Conservation (phyloP, 2,113 vertebrate species). For the Turdus rufiventris region DNA sequence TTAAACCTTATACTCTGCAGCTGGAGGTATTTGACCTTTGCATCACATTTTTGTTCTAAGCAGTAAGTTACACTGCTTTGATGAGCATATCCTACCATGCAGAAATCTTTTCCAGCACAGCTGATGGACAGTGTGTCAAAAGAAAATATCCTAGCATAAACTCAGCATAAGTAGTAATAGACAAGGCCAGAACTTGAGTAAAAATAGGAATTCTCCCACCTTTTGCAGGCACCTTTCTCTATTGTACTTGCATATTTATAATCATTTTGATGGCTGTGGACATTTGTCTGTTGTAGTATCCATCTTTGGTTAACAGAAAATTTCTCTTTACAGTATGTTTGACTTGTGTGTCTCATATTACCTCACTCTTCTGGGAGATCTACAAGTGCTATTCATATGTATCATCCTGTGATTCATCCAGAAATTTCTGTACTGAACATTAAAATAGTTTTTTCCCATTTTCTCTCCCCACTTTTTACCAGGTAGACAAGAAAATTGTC, state of each 20-base stretch:
- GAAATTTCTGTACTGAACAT: neutral
- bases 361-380: neutral
- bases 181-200: neutral
- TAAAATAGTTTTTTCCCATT: neutral
- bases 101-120: neutral
- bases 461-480: slow-evolving; percentile 42
- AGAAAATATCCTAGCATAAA: neutral
- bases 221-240: neutral
- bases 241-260: neutral
- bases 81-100: neutral
- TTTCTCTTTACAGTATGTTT: neutral
- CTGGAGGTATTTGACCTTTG: neutral
- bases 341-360: neutral
- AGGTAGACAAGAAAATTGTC: slow-evolving; percentile 91
- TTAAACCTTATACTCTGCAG: neutral
- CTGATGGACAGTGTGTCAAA: neutral
- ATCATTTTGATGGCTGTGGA: neutral
- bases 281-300: neutral
- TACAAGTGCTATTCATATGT: neutral
- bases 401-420: neutral
- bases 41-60: neutral
- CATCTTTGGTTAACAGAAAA: neutral
- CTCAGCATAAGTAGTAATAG: fast-evolving
- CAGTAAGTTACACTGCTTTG: neutral
- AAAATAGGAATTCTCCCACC: neutral